Percentiles rank a stretch among this genome's conserved stretches.
These are phyloP conservation scores for Sitta carolinensis DNA, from an alignment of 2,797 vertebrate genomes.

Conservation along the genomic window DNA sequence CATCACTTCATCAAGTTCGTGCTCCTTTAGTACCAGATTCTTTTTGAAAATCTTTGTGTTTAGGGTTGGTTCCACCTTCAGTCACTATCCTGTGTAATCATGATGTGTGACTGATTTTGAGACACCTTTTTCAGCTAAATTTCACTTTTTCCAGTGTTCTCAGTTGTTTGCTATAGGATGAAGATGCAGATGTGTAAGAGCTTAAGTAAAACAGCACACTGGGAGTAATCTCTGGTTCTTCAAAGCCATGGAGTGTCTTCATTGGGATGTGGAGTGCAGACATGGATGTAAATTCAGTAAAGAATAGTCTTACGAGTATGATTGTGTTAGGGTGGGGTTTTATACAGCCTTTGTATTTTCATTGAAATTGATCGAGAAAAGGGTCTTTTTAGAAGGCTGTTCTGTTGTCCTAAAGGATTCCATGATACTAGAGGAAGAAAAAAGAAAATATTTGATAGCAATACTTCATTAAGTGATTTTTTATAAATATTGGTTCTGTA, in stretches of 20 bases:
- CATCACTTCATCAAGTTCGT: neutral
- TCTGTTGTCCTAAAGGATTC: neutral
- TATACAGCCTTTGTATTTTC: neutral
- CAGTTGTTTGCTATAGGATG: neutral
- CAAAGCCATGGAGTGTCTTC: neutral
- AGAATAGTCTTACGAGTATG: neutral
- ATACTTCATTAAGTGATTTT: neutral
- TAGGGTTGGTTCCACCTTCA: neutral
- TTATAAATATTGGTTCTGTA: neutral
- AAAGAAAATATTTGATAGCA: neutral
- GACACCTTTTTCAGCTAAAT: neutral
- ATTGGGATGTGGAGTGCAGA: neutral
- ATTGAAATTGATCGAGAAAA: neutral
- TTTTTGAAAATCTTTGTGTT: neutral
- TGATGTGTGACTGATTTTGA: neutral
- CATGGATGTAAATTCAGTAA: neutral
- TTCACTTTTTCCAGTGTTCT: neutral
- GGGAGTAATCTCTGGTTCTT: neutral
- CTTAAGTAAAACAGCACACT: neutral
- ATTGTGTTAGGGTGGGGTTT: neutral
- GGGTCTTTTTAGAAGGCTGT: neutral
- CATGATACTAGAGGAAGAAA: neutral
- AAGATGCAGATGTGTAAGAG: neutral
- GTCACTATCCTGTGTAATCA: neutral
- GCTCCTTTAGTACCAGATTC: neutral